Percentiles rank a stretch among this genome's conserved stretches.
phyloP scores from a whole-genome alignment of 2,797 vertebrate species.

The Notamacropus eugenii region DNA sequence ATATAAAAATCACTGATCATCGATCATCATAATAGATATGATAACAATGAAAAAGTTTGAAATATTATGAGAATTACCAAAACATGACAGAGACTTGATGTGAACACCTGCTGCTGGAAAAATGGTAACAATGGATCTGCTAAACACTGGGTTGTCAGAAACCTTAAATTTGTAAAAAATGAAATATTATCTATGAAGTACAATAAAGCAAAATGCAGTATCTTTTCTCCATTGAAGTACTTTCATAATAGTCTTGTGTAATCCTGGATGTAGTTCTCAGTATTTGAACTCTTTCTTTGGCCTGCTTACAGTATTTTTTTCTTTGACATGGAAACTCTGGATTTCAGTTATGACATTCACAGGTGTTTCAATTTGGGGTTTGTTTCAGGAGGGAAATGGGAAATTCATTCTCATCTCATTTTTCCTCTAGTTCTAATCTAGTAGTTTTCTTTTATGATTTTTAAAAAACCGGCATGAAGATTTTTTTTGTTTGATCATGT shows the following conservation, averaged over 20 bases:
- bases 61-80: not conserved
- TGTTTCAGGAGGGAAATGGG: not conserved
- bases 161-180: not conserved
- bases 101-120: not conserved
- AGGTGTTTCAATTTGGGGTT: not conserved
- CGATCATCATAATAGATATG: not conserved
- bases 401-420: not conserved
- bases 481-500: not conserved
- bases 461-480: not conserved
- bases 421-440: not conserved
- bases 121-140: not conserved
- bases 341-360: not conserved
- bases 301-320: not conserved
- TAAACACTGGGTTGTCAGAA: not conserved
- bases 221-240: not conserved
- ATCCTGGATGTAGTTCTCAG: not conserved
- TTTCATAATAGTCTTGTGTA: not conserved
- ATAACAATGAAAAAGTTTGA: not conserved
- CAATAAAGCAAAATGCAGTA: not conserved
- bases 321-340: not conserved
- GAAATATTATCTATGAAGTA: not conserved
- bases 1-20: not conserved
- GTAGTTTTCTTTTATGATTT: not conserved
- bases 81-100: not conserved
- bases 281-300: not conserved